Evolutionary conservation across 2,888 invertebrate genomes (phyloP).

Genomic region (Hemithea aestivaria): DNA sequence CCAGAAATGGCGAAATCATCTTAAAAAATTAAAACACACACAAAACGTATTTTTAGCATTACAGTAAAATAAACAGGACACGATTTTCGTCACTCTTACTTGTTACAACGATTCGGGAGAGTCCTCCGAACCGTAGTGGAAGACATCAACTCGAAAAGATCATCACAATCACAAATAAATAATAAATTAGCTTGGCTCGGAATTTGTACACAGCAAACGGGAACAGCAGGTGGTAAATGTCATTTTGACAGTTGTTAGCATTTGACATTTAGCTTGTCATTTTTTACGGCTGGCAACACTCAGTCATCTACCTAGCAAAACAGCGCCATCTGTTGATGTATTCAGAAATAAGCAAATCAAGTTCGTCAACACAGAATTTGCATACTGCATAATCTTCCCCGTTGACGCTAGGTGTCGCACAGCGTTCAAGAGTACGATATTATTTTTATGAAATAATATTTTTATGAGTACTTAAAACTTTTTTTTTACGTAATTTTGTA

Average conservation of each 20-base stretch:
- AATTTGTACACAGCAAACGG: slow-evolving; percentile 44
- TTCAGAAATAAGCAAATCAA: slow-evolving; percentile 16
- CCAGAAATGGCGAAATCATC: slow-evolving; percentile 46
- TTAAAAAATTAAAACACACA: slow-evolving; percentile 58
- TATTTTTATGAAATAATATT: neutral
- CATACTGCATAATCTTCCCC: slow-evolving; percentile 51
- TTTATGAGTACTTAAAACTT: too few species aligned
- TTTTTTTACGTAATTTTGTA: too few species aligned
- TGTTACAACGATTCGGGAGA: slow-evolving; percentile 44
- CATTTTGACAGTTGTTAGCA: slow-evolving; percentile 40
- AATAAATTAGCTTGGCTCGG: slow-evolving; percentile 72
- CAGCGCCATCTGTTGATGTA: slow-evolving; percentile 56
- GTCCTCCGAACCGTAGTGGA: slow-evolving; percentile 36
- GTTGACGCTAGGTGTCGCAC: slow-evolving; percentile 38
- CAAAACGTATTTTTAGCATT: slow-evolving; percentile 53
- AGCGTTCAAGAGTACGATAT: neutral
- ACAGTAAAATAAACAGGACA: slow-evolving; percentile 57
- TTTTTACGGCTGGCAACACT: too few species aligned
- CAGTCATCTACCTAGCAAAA: slow-evolving; percentile 28
- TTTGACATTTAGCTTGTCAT: slow-evolving; percentile 2
- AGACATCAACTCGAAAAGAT: slow-evolving; percentile 58
- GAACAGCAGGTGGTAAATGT: slow-evolving; percentile 1
- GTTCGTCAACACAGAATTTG: slow-evolving; percentile 16
- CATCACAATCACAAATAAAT: slow-evolving; percentile 65
- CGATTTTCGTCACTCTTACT: slow-evolving; percentile 46